Evolutionary conservation across 2,797 vertebrate genomes (phyloP), one percentile per base, ranked within the genome.

Genomic region (Siniperca undulata): DNA sequence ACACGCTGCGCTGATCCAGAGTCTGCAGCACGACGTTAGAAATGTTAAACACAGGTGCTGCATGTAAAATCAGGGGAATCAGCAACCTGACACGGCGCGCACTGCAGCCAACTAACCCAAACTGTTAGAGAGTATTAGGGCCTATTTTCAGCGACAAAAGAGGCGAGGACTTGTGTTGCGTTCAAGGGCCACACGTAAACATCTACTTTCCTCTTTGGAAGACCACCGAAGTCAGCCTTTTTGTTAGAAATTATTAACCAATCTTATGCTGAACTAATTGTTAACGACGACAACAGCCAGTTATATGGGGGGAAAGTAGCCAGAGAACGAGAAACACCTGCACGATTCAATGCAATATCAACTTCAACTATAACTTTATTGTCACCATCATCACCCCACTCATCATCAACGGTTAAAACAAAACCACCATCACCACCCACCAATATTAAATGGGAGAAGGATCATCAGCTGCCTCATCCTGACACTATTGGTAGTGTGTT

Each of bases 141-240:
- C n/a, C 83, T 77, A 66, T 78, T 83, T 77, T 17, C 77, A 84
- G 78, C 82, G 17, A 69, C 79, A 16, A 83, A 72, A 75, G 60
- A 89, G 86, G 86, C 73, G 74, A 92, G 90, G 86, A 83, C 87
- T 85, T 27, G 74, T 87, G 93, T 74, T 90, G 91, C 92, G 74
- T 94, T 93, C 91, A 93, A 0, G 86, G 9, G 62, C 78, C 22
- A 44, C 90, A 75, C 87, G 91, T 66, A 90, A 92, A 88, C 77
- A 71, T 22, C 70, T 0, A 5, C 6, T 5, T 46, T 24, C 22
- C 13, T 27, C 7, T 48, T 59, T 36, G 24, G 8, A 30, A n/a
- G 12, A 17, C 17, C 0, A 48, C 27, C 27, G 14, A 58, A 77
- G 46, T 22, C 17, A 24, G 13, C 0, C 1, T 68, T 19, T 53